These are phyloP conservation scores for Cosmia pyralina DNA, from an alignment of 2,888 invertebrate genomes.

Conservation along the genomic window DNA sequence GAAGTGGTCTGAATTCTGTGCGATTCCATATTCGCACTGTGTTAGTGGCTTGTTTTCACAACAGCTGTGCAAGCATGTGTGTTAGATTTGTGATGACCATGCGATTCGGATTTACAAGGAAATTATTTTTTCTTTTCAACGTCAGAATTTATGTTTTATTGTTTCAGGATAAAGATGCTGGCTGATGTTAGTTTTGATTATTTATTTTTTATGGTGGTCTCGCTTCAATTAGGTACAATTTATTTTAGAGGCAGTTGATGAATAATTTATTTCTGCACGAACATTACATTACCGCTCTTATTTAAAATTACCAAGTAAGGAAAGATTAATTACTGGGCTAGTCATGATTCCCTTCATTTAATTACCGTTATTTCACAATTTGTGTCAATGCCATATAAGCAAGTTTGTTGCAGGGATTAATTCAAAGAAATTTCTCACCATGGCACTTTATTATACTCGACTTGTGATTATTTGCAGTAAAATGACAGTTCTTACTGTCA, in stretches of 20 bases:
- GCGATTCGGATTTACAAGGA: not conserved
- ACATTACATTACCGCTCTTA: constrained; percentile 14
- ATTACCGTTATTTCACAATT: constrained; percentile 39
- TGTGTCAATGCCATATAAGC: constrained; percentile 25
- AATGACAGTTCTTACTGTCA: too few relatives aligned
- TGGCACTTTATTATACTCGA: not conserved
- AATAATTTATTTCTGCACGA: constrained; percentile 14
- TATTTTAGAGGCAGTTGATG: not conserved
- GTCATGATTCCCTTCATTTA: constrained; percentile 20
- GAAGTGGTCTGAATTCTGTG: constrained; percentile 58
- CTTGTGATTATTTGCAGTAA: too few relatives aligned
- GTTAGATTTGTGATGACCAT: constrained; percentile 42
- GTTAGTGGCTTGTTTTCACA: constrained; percentile 57
- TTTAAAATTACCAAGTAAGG: constrained; percentile 11
- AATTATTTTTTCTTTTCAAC: not conserved
- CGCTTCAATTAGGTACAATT: not conserved
- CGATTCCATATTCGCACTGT: constrained; percentile 53
- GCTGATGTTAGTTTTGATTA: not conserved
- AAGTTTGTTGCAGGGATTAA: not conserved
- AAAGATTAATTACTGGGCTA: constrained; percentile 17
- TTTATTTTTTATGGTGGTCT: too few relatives aligned
- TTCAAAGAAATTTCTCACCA: not conserved
- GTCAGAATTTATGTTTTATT: too few relatives aligned
- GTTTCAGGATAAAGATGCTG: not conserved
- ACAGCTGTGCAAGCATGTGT: constrained; percentile 58